Conservation (phyloP, 1,140 invertebrate genomes). For the Ectropis grisescens region DNA sequence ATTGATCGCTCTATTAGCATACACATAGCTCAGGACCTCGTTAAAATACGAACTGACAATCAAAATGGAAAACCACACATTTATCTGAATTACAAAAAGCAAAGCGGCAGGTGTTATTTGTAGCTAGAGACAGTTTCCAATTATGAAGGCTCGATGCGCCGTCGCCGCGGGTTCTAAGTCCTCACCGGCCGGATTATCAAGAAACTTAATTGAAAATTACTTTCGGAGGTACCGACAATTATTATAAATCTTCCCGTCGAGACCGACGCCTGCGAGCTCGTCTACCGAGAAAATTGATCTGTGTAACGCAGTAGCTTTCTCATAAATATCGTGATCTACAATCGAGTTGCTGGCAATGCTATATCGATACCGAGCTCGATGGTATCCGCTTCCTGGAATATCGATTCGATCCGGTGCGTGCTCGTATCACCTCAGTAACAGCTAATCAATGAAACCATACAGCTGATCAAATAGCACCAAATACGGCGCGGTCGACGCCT, state of each 20-base stretch:
- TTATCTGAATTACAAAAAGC: no score
- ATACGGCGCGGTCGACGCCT: conserved; percentile 19
- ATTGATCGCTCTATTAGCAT: conserved; percentile 20
- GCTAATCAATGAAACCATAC: conserved; percentile 26
- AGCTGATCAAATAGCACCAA: conserved; percentile 23
- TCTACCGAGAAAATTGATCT: conserved; percentile 18
- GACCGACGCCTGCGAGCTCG: conserved; percentile 11
- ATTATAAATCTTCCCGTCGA: conserved; percentile 40
- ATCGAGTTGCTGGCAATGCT: no score
- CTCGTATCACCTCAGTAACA: no score
- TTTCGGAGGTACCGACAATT: conserved; percentile 31
- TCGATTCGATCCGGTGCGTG: no score
- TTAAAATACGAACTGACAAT: no score
- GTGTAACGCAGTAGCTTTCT: conserved; percentile 27
- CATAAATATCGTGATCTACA: no score
- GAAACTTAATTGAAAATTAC: conserved; percentile 57
- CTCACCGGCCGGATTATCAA: conserved; percentile 48
- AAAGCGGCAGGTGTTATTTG: conserved; percentile 25
- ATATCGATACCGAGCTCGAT: no score
- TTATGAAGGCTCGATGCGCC: conserved; percentile 23
- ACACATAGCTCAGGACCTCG: conserved; percentile 1
- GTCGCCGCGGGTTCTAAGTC: conserved; percentile 28
- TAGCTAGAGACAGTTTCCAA: conserved; percentile 45
- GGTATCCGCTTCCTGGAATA: no score
- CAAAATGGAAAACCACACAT: not conserved